Conservation (phyloP, 2,888 invertebrate genomes). For the Apantesis nais region DNA sequence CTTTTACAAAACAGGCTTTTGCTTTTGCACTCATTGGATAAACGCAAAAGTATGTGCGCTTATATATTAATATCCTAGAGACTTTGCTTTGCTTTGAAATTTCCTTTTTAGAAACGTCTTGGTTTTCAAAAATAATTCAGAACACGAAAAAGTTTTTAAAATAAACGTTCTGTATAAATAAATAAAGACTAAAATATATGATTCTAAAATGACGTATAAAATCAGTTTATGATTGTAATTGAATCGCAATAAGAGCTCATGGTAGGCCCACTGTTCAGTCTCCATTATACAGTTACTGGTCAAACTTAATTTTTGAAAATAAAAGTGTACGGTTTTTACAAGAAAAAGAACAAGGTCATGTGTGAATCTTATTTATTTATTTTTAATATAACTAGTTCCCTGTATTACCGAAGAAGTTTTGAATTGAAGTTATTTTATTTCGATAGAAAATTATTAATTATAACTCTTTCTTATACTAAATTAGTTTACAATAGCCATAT, state of each 20-base stretch:
- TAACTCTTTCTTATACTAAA: not conserved
- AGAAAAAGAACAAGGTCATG: not conserved
- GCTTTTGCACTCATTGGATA: not conserved
- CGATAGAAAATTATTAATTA: not conserved
- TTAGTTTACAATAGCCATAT: too few species aligned
- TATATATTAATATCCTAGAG: not conserved
- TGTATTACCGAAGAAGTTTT: not conserved
- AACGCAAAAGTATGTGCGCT: not conserved
- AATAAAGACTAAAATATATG: too few species aligned
- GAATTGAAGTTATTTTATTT: not conserved
- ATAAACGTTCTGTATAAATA: too few species aligned
- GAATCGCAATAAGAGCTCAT: too few species aligned
- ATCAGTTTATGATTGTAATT: too few species aligned
- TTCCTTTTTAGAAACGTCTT: not conserved
- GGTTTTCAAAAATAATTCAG: not conserved
- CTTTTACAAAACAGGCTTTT: not conserved
- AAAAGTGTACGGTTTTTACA: not conserved
- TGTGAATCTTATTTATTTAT: not conserved
- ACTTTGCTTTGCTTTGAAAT: not conserved
- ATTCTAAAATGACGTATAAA: too few species aligned
- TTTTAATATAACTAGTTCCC: not conserved
- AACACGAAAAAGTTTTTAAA: not conserved
- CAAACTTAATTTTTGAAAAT: not conserved
- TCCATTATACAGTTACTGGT: not conserved
- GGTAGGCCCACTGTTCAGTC: too few species aligned